Conservation (phyloP, 2,888 invertebrate species). For the Prosapia bicincta region DNA sequence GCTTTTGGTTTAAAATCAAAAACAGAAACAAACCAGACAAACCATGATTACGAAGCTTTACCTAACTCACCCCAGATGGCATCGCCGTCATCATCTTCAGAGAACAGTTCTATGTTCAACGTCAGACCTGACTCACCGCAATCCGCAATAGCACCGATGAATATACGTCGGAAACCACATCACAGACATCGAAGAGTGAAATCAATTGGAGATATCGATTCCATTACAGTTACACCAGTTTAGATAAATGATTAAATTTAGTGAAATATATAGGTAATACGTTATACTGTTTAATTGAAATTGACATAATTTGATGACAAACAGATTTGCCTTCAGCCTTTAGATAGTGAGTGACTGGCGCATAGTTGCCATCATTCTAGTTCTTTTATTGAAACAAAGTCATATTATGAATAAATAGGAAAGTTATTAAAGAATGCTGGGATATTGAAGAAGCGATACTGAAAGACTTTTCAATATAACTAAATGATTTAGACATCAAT, state of each 20-base stretch:
- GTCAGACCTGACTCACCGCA: conserved; percentile 36
- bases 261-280: neutral
- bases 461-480: no score
- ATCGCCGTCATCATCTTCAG: conserved; percentile 48
- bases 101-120: conserved; percentile 37
- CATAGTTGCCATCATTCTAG: neutral
- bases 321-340: neutral
- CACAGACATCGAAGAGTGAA: conserved; percentile 62
- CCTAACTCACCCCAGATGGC: conserved; percentile 47
- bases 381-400: neutral
- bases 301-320: neutral
- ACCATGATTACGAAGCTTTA: conserved; percentile 43
- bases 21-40: conserved; percentile 44
- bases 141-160: conserved; percentile 20
- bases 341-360: neutral
- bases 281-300: neutral
- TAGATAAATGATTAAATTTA: no score
- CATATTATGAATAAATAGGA: neutral
- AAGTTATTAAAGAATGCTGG: neutral
- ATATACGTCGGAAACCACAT: conserved; percentile 48
- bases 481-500: no score
- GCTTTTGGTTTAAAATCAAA: conserved; percentile 62
- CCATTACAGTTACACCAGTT: conserved; percentile 50
- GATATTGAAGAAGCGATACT: no score
- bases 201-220: conserved; percentile 72